Conservation (phyloP, 2,888 invertebrate species). For the Andrena dorsata region DNA sequence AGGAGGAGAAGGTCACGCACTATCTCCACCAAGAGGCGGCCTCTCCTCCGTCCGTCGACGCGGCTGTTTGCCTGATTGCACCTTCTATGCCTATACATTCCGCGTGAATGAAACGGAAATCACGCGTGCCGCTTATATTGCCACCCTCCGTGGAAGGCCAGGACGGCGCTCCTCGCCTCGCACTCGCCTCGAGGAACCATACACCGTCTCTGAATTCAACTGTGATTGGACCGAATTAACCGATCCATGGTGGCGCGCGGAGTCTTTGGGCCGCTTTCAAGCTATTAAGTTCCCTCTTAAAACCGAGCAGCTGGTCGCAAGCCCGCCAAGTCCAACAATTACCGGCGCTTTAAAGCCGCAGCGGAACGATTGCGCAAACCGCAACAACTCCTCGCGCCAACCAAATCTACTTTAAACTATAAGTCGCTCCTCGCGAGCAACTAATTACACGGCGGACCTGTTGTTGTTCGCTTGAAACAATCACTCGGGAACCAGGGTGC, state of each 20-base stretch:
- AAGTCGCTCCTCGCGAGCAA: not conserved
- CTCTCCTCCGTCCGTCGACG: constrained; percentile 49
- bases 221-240: constrained; percentile 5
- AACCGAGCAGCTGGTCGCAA: not conserved
- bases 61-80: constrained; percentile 54
- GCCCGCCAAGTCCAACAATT: not conserved
- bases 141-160: constrained; percentile 4
- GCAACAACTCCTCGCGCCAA: not conserved
- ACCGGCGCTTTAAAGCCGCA: not conserved
- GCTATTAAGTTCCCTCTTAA: not conserved
- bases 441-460: constrained; percentile 19
- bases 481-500: constrained; percentile 5
- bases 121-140: constrained; percentile 45
- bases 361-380: not conserved
- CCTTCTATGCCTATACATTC: constrained; percentile 21
- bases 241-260: not conserved
- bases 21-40: constrained; percentile 49
- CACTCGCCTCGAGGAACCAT: not conserved
- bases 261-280: not conserved
- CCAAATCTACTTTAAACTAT: not conserved
- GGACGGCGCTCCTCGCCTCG: not conserved
- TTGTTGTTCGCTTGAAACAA: constrained; percentile 3
- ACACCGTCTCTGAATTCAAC: not conserved
- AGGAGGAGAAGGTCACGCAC: constrained; percentile 65
- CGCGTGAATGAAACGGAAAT: constrained; percentile 50